Evolutionary conservation across 2,113 vertebrate species (phyloP).

Genomic region (Dicentrarchus labrax): DNA sequence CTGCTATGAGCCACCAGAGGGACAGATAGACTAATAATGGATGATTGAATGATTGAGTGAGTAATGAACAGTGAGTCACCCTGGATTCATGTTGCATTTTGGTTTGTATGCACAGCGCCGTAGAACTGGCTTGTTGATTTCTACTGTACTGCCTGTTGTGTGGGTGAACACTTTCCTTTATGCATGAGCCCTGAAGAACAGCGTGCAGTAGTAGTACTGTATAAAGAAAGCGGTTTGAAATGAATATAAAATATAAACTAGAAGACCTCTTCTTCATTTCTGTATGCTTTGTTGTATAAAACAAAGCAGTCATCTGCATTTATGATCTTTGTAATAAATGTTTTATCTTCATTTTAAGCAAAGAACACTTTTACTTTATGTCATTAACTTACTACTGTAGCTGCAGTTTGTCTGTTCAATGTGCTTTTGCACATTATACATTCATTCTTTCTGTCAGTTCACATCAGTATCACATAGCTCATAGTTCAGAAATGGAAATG

Average conservation of each 20-base stretch:
- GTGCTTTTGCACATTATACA: slow-evolving; percentile 20
- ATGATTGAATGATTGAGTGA: slow-evolving; percentile 32
- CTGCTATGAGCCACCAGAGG: slow-evolving; percentile 60
- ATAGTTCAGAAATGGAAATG: no score
- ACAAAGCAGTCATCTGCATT: slow-evolving; percentile 1
- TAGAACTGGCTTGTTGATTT: slow-evolving; percentile 24
- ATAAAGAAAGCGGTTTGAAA: not conserved
- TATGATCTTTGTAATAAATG: slow-evolving; percentile 26
- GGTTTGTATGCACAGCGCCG: not conserved
- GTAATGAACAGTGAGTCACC: slow-evolving; percentile 43
- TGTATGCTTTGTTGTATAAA: not conserved
- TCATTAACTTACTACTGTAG: slow-evolving; percentile 6
- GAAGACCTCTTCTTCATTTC: slow-evolving; percentile 5
- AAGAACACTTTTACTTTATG: slow-evolving; percentile 24
- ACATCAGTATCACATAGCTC: not conserved
- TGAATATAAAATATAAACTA: not conserved
- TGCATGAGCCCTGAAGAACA: not conserved
- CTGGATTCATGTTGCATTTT: slow-evolving; percentile 11
- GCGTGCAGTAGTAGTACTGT: not conserved
- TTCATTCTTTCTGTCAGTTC: slow-evolving; percentile 22
- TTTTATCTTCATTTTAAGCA: slow-evolving; percentile 5
- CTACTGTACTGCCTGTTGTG: not conserved
- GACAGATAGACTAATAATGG: slow-evolving; percentile 31
- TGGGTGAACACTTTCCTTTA: not conserved
- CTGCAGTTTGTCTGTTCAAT: slow-evolving; percentile 34